Percentiles rank a stretch among this genome's conserved stretches.
Evolutionary conservation across 2,797 vertebrate species (phyloP).

Genomic region (Bufotes viridis): DNA sequence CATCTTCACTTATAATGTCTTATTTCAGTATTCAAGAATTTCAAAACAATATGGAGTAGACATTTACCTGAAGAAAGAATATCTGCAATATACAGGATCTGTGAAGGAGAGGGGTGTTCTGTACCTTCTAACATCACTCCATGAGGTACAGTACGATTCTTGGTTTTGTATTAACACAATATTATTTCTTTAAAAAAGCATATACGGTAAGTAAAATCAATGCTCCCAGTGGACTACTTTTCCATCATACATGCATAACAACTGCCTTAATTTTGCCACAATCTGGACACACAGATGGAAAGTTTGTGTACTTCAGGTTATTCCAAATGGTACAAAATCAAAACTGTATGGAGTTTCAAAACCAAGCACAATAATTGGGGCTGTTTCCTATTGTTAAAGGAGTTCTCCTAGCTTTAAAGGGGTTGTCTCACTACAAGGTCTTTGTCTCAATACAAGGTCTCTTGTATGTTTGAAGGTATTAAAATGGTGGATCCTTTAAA

Average conservation of each 20-base stretch:
- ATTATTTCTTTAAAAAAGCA: background rate
- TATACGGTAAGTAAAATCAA: no score
- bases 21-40: slow-evolving; percentile 86
- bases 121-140: slow-evolving; percentile 82
- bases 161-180: background rate
- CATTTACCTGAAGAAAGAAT: slow-evolving; percentile 91
- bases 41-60: slow-evolving; percentile 90
- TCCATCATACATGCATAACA: no score
- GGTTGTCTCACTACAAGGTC: no score
- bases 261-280: background rate
- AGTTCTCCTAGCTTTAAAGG: no score
- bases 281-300: background rate
- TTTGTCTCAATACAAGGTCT: no score
- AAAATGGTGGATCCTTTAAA: no score
- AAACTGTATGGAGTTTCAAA: background rate
- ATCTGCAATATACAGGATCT: slow-evolving; percentile 89
- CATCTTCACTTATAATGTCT: background rate
- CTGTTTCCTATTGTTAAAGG: background rate
- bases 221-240: no score
- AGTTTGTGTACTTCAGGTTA: no score
- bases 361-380: background rate
- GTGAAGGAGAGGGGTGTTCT: slow-evolving; percentile 89
- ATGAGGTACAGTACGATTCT: slow-evolving; percentile 74
- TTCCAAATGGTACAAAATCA: no score
- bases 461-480: no score